A percentile compares a stretch with the other conserved stretches of the same genome.
Conservation (phyloP, 2,888 invertebrate species). For the Mycogona germanica region DNA sequence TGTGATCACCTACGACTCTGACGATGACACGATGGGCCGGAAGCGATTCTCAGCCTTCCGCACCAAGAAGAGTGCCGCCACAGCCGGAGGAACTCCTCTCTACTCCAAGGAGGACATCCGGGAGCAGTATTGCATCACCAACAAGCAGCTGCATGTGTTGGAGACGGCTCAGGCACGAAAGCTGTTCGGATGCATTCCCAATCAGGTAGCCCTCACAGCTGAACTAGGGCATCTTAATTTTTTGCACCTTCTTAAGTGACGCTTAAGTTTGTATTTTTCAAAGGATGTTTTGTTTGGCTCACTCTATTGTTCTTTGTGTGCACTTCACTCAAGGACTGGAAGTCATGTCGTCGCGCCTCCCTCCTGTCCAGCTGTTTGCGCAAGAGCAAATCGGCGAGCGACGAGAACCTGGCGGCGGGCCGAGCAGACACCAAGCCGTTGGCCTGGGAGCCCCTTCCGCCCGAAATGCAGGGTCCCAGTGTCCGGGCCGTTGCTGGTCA, state of each 20-base stretch:
- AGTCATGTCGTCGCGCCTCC: conserved; percentile 17
- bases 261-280: too few relatives aligned
- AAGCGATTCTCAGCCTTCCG: conserved; percentile 31
- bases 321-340: too few relatives aligned
- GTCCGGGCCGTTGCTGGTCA: conserved; percentile 40
- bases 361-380: conserved; percentile 75
- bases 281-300: too few relatives aligned
- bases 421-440: conserved; percentile 25
- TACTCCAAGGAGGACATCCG: conserved; percentile 83
- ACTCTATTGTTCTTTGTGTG: too few relatives aligned
- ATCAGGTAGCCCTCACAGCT: too few relatives aligned
- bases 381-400: conserved; percentile 50
- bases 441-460: conserved; percentile 24
- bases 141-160: conserved; percentile 71
- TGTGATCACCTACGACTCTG: conserved; percentile 59
- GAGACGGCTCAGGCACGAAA: conserved; percentile 41
- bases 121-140: conserved; percentile 89
- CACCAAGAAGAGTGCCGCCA: conserved; percentile 27
- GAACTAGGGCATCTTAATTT: too few relatives aligned
- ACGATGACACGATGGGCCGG: conserved; percentile 60
- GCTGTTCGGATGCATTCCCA: conserved; percentile 61
- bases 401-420: conserved; percentile 62
- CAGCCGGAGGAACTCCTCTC: conserved; percentile 38
- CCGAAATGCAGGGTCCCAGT: conserved; percentile 41
- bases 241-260: too few relatives aligned